Percentiles rank a stretch among this genome's conserved stretches.
Conservation (phyloP, 2,113 vertebrate genomes). For the Corythoichthys intestinalis region DNA sequence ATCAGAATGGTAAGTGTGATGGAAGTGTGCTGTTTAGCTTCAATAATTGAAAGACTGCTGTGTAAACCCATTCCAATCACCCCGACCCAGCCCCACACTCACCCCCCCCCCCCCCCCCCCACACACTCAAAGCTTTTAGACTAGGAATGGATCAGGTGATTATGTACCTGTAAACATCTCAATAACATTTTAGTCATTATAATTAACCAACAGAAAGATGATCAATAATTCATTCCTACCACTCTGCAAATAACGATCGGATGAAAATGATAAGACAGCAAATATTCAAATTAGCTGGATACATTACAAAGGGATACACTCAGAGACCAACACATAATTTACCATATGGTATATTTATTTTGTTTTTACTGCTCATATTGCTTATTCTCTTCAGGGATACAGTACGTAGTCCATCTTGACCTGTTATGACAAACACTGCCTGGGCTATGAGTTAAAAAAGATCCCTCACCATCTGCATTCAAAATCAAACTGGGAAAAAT, state of each 20-base stretch:
- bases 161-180: not conserved
- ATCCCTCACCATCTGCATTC: not conserved
- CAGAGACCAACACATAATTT: not conserved
- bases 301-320: not conserved
- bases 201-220: not conserved
- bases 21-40: slow-evolving; percentile 5
- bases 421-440: not conserved
- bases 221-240: not conserved
- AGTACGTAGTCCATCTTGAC: not conserved
- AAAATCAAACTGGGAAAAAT: not conserved
- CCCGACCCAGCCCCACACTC: not conserved
- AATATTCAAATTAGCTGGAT: not conserved
- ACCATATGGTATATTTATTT: not conserved
- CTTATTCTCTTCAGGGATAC: not conserved
- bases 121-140: not conserved
- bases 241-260: not conserved
- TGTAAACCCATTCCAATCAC: not conserved
- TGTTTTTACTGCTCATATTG: not conserved
- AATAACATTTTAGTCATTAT: not conserved
- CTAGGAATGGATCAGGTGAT: not conserved
- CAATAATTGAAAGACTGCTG: slow-evolving; percentile 24
- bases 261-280: not conserved
- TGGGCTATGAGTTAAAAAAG: not conserved
- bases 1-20: slow-evolving; percentile 10
- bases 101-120: not conserved